These are phyloP conservation scores for Pantherophis alleghaniensis DNA, from an alignment of 2,797 vertebrate species.

Conservation along the genomic window DNA sequence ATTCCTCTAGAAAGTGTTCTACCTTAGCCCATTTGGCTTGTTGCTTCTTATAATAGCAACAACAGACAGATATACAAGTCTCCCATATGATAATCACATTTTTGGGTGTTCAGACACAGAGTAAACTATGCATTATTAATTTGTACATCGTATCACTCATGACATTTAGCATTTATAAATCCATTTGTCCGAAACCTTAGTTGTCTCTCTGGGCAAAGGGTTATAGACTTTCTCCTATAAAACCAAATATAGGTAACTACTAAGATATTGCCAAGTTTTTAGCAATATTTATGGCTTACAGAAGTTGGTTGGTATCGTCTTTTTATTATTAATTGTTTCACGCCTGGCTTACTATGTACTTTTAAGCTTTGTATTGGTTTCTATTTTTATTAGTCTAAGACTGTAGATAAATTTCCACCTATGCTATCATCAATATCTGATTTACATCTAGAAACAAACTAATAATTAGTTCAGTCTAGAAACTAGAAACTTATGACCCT, in stretches of 20 bases:
- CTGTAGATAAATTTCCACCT: neutral
- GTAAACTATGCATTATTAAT: neutral
- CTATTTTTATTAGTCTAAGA: neutral
- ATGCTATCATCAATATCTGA: neutral
- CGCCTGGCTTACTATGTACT: neutral
- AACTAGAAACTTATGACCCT: neutral
- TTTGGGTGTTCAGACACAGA: neutral
- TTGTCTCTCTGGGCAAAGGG: neutral
- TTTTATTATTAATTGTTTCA: neutral
- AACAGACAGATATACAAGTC: neutral
- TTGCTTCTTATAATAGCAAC: neutral
- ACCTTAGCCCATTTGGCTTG: neutral
- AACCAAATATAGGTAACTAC: neutral
- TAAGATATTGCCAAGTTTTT: neutral
- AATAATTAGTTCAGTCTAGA: neutral
- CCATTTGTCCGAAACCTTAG: neutral
- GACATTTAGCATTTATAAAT: neutral
- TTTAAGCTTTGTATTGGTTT: neutral
- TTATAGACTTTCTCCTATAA: neutral
- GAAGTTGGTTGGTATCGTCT: neutral
- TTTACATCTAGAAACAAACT: neutral
- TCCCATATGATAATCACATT: neutral
- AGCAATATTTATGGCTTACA: neutral
- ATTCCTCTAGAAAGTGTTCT: neutral
- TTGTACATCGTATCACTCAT: neutral